Percentiles rank a stretch among this genome's conserved stretches.
phyloP scores from a whole-genome alignment of 2,113 vertebrate genomes.

The Agelaius phoeniceus region DNA sequence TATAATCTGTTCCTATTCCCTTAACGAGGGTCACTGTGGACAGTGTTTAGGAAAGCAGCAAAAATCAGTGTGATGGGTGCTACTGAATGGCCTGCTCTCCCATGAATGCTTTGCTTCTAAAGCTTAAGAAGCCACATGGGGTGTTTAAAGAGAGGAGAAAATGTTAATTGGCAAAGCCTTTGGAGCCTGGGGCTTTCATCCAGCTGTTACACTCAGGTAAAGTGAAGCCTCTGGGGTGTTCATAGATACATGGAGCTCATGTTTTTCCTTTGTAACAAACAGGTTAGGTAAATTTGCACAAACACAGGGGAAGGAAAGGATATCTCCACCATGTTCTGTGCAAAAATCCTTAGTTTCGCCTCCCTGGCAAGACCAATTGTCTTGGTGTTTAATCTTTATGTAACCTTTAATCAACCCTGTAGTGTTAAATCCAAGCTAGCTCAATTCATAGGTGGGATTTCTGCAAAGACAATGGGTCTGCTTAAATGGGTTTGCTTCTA shows the following conservation, averaged over 20 bases:
- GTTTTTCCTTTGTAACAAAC: not conserved
- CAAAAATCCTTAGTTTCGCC: not conserved
- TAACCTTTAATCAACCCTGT: not conserved
- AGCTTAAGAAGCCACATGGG: conserved; percentile 6
- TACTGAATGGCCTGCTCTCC: not conserved
- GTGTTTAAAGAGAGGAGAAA: conserved; percentile 16
- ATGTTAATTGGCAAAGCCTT: conserved; percentile 11
- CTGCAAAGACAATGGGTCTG: not conserved
- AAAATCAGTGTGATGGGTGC: conserved; percentile 15
- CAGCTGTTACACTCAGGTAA: not conserved
- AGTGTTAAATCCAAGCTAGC: not conserved
- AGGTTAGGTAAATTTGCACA: not conserved
- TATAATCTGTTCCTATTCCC: not conserved
- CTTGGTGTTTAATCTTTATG: not conserved
- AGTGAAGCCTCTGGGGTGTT: not conserved
- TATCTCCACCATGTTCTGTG: not conserved
- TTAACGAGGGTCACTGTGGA: not conserved
- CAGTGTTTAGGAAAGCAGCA: not conserved
- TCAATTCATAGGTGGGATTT: not conserved
- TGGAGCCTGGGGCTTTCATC: not conserved
- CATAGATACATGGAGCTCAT: not conserved
- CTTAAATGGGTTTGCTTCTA: not conserved
- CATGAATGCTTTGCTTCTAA: not conserved
- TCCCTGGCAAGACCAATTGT: not conserved
- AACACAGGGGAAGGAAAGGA: not conserved